A percentile compares a stretch with the other conserved stretches of the same genome.
Conservation (phyloP, 1,140 invertebrate genomes). For the Subanguina moxae region DNA sequence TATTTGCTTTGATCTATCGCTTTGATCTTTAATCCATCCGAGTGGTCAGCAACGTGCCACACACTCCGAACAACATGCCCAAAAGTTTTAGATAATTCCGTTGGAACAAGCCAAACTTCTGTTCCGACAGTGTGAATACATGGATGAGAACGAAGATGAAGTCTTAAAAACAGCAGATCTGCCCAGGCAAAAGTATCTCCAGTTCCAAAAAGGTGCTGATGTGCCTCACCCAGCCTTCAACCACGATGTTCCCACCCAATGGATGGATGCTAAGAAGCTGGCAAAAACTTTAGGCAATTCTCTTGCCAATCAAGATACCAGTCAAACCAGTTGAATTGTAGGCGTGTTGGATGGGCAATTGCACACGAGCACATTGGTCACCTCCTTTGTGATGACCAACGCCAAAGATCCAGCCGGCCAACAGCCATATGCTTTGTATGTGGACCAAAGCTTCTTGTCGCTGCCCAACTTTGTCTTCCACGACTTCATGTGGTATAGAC, state of each 20-base stretch:
- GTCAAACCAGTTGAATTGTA: no score
- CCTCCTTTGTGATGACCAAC: conserved; percentile 11
- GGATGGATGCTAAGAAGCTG: not conserved
- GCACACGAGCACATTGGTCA: conserved; percentile 4
- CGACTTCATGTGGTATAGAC: not conserved
- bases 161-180: not conserved
- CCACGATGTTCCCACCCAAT: not conserved
- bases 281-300: not conserved
- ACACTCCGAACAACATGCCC: no score
- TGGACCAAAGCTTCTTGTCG: conserved; percentile 11
- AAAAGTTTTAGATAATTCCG: not conserved
- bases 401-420: conserved; percentile 13
- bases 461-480: not conserved
- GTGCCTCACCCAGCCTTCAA: not conserved
- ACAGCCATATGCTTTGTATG: conserved; percentile 9
- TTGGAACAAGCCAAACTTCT: conserved; percentile 13
- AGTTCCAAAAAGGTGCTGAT: conserved; percentile 7
- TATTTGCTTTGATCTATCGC: not conserved
- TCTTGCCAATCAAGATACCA: no score
- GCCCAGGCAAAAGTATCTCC: conserved; percentile 4
- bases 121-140: conserved; percentile 13
- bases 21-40: no score
- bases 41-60: no score
- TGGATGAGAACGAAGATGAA: not conserved
- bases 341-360: not conserved